Conservation (phyloP, 2,797 vertebrate species). For the Falco columbarius region DNA sequence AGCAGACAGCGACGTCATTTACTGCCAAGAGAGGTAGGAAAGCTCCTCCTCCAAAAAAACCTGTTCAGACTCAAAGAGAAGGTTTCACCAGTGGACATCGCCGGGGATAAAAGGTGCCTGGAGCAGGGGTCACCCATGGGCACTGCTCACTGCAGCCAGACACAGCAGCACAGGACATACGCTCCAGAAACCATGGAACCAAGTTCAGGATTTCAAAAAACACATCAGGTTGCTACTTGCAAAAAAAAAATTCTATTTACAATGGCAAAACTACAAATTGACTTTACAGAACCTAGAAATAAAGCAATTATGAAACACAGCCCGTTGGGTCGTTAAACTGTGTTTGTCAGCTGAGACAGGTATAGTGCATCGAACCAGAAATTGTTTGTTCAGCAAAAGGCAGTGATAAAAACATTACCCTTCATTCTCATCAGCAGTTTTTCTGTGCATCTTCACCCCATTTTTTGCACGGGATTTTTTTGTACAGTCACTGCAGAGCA, state of each 20-base stretch:
- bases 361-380: background rate
- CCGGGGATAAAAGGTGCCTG: background rate
- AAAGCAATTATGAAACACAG: background rate
- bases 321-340: background rate
- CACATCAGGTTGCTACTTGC: background rate
- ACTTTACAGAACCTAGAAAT: background rate
- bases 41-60: fast-evolving
- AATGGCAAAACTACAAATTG: slow-evolving; percentile 12
- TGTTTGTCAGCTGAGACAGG: background rate
- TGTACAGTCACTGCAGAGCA: background rate
- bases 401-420: background rate
- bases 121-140: background rate
- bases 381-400: background rate
- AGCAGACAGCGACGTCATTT: background rate
- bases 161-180: background rate
- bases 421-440: background rate
- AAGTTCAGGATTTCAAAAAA: background rate
- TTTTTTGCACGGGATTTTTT: background rate
- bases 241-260: background rate
- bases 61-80: background rate
- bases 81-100: background rate
- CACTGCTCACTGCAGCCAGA: background rate
- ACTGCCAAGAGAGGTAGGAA: background rate
- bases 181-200: background rate
- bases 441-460: background rate